These are phyloP conservation scores for Crotophaga sulcirostris DNA, from an alignment of 2,113 vertebrate species.

Conservation along the genomic window DNA sequence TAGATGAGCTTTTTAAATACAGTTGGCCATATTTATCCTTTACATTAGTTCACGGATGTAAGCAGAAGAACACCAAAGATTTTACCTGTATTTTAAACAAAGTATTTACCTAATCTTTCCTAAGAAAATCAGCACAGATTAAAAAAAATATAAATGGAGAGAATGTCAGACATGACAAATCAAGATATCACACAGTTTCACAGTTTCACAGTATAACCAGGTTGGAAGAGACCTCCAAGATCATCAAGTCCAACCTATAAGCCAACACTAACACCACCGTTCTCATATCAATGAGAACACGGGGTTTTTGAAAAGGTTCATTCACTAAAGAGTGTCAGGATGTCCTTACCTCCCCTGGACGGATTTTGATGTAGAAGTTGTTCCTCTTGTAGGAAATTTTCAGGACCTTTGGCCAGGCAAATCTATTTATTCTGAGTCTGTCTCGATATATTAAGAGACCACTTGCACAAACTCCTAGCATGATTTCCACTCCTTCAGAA, in stretches of 20 bases:
- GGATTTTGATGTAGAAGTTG: conserved; percentile 98
- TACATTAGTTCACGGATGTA: not conserved
- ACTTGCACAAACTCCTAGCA: conserved; percentile 95
- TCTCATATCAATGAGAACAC: not conserved
- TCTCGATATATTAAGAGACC: conserved; percentile 95
- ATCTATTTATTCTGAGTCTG: conserved; percentile 93
- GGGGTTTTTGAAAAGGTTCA: not conserved
- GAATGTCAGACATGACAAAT: not conserved
- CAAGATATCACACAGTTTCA: no score
- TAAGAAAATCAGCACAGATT: not conserved
- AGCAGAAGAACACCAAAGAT: not conserved
- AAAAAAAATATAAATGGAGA: not conserved
- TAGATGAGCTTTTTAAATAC: not conserved
- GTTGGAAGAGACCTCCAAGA: no score
- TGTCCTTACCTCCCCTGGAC: conserved; percentile 90
- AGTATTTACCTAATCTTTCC: not conserved
- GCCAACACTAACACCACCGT: no score
- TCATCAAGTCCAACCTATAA: no score
- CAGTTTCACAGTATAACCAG: no score
- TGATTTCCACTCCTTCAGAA: conserved; percentile 97
- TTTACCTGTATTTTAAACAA: not conserved
- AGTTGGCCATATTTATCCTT: not conserved
- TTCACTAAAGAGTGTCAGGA: not conserved
- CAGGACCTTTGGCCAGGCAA: conserved; percentile 98
- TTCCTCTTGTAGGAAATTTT: conserved; percentile 99